phyloP scores from a whole-genome alignment of 2,797 vertebrate genomes.

The Enteromius thamalakanensis region DNA sequence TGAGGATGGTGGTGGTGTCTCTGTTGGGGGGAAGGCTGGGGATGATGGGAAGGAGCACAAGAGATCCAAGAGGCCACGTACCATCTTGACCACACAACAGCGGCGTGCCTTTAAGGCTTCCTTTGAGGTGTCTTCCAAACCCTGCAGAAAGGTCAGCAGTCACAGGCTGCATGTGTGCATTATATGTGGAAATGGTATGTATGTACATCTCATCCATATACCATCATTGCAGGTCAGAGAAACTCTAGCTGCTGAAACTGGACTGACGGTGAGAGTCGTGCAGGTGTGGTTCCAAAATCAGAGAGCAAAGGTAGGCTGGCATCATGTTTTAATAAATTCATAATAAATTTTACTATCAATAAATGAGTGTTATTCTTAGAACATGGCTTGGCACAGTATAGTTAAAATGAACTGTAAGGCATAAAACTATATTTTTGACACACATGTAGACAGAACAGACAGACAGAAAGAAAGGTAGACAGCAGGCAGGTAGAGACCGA shows the following conservation, averaged over 20 bases:
- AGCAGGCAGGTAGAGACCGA: background rate
- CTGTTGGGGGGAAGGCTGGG: conserved; percentile 78
- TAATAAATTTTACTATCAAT: background rate
- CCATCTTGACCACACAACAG: conserved; percentile 91
- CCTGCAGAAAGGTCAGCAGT: conserved; percentile 85
- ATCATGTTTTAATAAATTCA: background rate
- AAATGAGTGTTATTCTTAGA: background rate
- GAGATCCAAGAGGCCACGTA: conserved; percentile 88
- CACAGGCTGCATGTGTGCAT: background rate
- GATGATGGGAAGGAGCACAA: conserved; percentile 88
- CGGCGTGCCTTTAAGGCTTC: conserved; percentile 91
- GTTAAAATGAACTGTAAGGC: background rate
- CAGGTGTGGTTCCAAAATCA: conserved; percentile 96
- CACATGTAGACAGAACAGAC: background rate
- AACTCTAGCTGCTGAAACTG: conserved; percentile 89
- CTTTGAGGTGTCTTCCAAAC: conserved; percentile 91
- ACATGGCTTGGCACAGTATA: background rate
- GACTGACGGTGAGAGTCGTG: conserved; percentile 88
- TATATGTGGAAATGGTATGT: background rate
- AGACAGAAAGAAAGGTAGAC: background rate
- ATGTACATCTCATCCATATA: background rate
- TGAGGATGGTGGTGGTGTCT: conserved; percentile 84
- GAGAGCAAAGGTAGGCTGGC: conserved; percentile 85
- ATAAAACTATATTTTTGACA: background rate
- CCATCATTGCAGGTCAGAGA: conserved; percentile 82